Evolutionary conservation across 2,888 invertebrate species (phyloP), one percentile per base, ranked within the genome.

Genomic region (Athalia circularis): DNA sequence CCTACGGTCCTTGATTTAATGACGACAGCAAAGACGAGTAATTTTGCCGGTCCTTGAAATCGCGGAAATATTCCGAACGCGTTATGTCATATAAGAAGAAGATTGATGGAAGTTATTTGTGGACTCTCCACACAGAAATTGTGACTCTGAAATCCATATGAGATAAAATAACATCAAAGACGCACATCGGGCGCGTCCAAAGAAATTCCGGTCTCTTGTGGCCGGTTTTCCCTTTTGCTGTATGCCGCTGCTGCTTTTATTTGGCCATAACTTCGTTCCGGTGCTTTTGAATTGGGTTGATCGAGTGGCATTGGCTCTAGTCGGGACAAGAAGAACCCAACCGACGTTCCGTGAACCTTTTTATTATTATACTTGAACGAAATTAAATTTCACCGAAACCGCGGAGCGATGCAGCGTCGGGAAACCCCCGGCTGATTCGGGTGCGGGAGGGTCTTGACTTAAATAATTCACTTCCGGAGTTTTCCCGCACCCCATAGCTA

Each of bases 401-500:
- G 68, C 52, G 68, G 11, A 68, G 52, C 11, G 15, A 43, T 6
- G 43, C 9, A 11, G 54, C 54, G 54, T 29, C 29, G 29, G 29
- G 29, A 29, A 29, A 29, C 29, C 2, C 29, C 29, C 29, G 29
- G 29, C 29, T 9, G 7, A n/a, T 54, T 54, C 54, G 68, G 52
- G 43, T 3, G 59, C 13, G 82, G 82, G 80, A 82, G 83, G 80
- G 72, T 79, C 82, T 80, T 79, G 83, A 84, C 82, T 86, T 87
- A 84, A 87, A 87, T 87, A 87, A 87, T 87, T 87, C 86, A 87
- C 83, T 83, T 82, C 83, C 80, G 81, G 83, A 62, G 50, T 75
- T 75, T 62, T 43, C 75, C 48, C 75, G 72, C n/a, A 57, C 59
- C 72, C 59, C 72, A 29, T 29, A 29, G 29, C 29, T 29, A 29